phyloP scores from a whole-genome alignment of 2,113 vertebrate species.

The Charina bottae region DNA sequence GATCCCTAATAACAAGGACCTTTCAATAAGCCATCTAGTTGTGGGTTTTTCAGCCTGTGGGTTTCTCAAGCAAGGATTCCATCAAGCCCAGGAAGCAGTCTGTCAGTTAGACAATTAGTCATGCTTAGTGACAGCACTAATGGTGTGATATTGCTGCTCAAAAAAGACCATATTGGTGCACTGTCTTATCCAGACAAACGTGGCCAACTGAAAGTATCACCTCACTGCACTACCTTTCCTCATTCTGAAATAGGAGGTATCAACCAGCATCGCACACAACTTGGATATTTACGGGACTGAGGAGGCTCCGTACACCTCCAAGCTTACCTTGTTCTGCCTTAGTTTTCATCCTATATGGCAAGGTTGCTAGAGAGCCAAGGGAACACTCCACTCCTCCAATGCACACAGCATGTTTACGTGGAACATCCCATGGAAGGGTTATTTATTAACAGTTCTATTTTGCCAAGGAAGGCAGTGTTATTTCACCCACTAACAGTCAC shows the following conservation, averaged over 20 bases:
- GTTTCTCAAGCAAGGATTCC: neutral
- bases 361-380: neutral
- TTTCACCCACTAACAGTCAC: neutral
- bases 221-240: neutral
- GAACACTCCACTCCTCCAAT: neutral
- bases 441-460: slow-evolving; percentile 5
- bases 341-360: neutral
- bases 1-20: neutral
- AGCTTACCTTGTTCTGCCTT: slow-evolving; percentile 36
- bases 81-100: neutral
- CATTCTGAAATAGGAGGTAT: neutral
- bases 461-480: neutral
- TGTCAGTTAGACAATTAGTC: neutral
- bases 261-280: neutral
- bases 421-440: neutral
- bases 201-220: neutral
- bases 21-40: neutral
- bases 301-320: slow-evolving; percentile 24
- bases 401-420: neutral
- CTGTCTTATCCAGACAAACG: neutral
- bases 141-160: neutral
- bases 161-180: neutral
- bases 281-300: neutral
- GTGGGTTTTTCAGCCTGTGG: neutral
- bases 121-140: neutral